A percentile compares a stretch with the other conserved stretches of the same genome.
phyloP scores from a whole-genome alignment of 2,113 vertebrate species.

The Sporophila hypoxantha region DNA sequence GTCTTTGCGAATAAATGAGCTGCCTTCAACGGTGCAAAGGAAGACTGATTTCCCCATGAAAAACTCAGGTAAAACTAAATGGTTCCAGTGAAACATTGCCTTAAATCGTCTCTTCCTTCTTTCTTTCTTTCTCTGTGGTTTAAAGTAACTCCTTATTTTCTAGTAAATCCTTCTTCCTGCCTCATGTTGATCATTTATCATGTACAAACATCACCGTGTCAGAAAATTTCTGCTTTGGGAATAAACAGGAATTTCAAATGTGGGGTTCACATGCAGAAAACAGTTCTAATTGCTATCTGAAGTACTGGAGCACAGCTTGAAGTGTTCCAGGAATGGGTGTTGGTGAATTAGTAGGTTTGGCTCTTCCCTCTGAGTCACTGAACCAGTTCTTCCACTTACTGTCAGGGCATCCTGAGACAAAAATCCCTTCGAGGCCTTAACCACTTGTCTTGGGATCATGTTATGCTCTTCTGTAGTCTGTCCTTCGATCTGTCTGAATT shows the following conservation, averaged over 20 bases:
- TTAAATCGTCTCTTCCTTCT: not conserved
- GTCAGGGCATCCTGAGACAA: not conserved
- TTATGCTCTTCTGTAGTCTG: not conserved
- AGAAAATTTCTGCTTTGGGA: not conserved
- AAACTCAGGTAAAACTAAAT: conserved; percentile 80
- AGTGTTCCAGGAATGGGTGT: not conserved
- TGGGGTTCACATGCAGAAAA: not conserved
- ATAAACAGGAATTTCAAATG: not conserved
- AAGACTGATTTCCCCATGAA: conserved; percentile 93
- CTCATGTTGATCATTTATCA: not conserved
- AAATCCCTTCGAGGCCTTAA: not conserved
- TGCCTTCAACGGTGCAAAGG: conserved; percentile 94
- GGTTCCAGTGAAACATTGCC: not conserved
- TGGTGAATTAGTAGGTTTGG: not conserved
- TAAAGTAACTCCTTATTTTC: not conserved
- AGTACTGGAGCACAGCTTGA: not conserved
- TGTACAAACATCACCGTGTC: not conserved
- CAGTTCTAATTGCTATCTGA: not conserved
- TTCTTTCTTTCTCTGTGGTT: not conserved
- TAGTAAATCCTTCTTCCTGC: not conserved
- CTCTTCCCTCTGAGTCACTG: not conserved
- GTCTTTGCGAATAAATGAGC: conserved; percentile 92
- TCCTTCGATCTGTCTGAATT: not conserved
- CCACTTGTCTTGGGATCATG: not conserved
- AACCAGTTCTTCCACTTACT: conserved; percentile 14